Conservation (phyloP, 1,140 invertebrate species). For the Neodiprion pinetum region DNA sequence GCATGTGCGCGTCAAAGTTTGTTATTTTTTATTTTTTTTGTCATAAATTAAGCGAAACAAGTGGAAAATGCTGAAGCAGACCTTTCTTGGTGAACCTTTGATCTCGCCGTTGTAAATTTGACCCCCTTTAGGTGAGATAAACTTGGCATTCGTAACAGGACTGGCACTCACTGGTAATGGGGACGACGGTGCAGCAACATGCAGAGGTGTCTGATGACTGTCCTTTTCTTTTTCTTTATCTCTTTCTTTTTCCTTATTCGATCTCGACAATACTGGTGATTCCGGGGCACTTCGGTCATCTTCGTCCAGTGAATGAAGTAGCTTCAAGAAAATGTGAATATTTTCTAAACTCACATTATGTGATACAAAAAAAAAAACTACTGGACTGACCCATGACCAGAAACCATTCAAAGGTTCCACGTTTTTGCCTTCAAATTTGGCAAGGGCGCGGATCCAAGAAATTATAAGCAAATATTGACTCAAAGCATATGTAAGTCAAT, state of each 20-base stretch:
- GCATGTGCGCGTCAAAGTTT: no score
- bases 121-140: conserved; percentile 42
- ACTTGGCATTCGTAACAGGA: conserved; percentile 52
- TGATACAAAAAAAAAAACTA: conserved; percentile 8
- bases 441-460: conserved; percentile 18
- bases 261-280: conserved; percentile 50
- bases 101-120: conserved; percentile 48
- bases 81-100: conserved; percentile 52
- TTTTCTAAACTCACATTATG: conserved; percentile 2
- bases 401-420: neutral
- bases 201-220: conserved; percentile 42
- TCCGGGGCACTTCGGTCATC: conserved; percentile 64
- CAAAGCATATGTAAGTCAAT: no score
- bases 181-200: conserved; percentile 47
- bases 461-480: no score
- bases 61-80: conserved; percentile 21
- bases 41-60: no score
- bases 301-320: conserved; percentile 72
- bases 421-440: conserved; percentile 14
- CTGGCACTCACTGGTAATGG: conserved; percentile 53
- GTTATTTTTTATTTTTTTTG: no score
- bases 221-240: conserved; percentile 35
- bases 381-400: conserved; percentile 18
- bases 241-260: conserved; percentile 36
- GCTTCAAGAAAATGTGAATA: conserved; percentile 46